Evolutionary conservation across 2,888 invertebrate species (phyloP), one percentile per base, ranked within the genome.

Genomic region (Microctonus hyperodae): DNA sequence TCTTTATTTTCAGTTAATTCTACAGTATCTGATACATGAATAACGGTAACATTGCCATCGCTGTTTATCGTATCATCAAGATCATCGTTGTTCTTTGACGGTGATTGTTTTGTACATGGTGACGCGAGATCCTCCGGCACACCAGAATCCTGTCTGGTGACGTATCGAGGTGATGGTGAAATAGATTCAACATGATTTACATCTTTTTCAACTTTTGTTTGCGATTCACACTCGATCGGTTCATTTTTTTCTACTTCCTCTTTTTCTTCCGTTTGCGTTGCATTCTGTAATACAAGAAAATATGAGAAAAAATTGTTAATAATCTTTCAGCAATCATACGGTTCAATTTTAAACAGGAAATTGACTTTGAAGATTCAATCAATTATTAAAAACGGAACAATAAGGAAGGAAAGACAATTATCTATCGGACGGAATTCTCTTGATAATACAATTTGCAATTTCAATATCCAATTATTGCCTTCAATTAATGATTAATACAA

Each of bases 1-100:
- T 83, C 83, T 68, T 83, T 79, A 75, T 61, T 81, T 78, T 58
- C 71, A 58, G 16, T 70, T 7, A 64, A 63, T 11, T n/a, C n/a
- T n/a, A n/a, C n/a, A n/a, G 59, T 55, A 6, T 69, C 68, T 1
- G 53, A 25, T 31, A 81, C 79, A 68, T 83, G 82, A 61, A 83
- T 82, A 9, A 83, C 81, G 13, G 81, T 82, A 53, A 83, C 73
- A 67, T 79, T 81, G 68, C 82, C 81, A 7, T 82, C 82, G 69
- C 79, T 79, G 73, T 79, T 78, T 66, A 78, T 74, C 58, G 81
- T 79, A 7, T 68, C 72, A 22, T 80, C 71, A 0, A 65, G 72
- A 58, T 80, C 78, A 4, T 79, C 80, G 0, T 69, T 69, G 11
- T 31, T n/a, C 11, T 64, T 59, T 50, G 64, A 35, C 33, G 67